Evolutionary conservation across 2,113 vertebrate species (phyloP).

Genomic region (Etheostoma spectabile): DNA sequence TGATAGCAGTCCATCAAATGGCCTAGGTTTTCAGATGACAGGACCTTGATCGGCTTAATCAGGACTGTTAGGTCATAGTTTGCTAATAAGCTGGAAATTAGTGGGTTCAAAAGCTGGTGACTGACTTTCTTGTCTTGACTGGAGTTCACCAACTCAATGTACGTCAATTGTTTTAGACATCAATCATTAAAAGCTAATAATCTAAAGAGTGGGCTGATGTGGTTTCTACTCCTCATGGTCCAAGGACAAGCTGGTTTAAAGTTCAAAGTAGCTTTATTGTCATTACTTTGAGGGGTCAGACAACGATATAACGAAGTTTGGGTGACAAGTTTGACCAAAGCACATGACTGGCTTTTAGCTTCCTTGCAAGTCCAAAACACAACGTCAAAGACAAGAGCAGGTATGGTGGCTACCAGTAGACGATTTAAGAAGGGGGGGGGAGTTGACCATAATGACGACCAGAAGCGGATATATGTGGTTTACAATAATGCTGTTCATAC

Average conservation of each 20-base stretch:
- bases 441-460: no score
- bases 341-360: neutral
- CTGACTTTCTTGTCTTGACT: conserved; percentile 47
- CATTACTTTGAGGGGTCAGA: no score
- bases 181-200: conserved; percentile 41
- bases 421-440: no score
- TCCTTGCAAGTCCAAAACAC: neutral
- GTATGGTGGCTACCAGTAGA: neutral
- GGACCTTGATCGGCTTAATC: conserved; percentile 37
- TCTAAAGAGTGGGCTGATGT: neutral
- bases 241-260: conserved; percentile 45
- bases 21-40: conserved; percentile 39
- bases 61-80: conserved; percentile 14
- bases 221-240: conserved; percentile 3
- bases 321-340: neutral
- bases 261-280: no score
- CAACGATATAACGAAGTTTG: no score
- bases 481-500: no score
- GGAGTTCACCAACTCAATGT: conserved; percentile 46
- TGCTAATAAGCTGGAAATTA: conserved; percentile 41
- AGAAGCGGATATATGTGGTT: no score
- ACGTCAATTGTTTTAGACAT: conserved; percentile 55
- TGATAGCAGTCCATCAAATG: conserved; percentile 50
- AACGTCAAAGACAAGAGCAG: neutral
- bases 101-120: conserved; percentile 47